Percentiles rank a stretch among this genome's conserved stretches.
Evolutionary conservation across 2,797 vertebrate species (phyloP).

Genomic region (Coluber constrictor): DNA sequence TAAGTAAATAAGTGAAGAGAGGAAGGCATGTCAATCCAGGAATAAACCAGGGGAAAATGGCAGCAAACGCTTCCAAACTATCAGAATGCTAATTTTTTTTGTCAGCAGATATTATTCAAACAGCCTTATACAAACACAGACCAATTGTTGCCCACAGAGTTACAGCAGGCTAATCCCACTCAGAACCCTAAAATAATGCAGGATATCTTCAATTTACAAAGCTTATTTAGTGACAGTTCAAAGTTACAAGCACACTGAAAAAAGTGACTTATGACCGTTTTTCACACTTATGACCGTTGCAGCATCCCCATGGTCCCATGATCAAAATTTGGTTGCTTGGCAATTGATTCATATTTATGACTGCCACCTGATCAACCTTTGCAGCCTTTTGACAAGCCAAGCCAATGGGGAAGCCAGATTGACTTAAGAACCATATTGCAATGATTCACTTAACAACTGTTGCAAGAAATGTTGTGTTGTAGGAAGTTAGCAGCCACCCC

Average conservation of each 20-base stretch:
- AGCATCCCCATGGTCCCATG: neutral
- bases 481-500: too few species aligned
- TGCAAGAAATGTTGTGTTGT: neutral
- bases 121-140: neutral
- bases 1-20: neutral
- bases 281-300: neutral
- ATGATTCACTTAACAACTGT: neutral
- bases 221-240: neutral
- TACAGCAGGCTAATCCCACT: neutral
- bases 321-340: neutral
- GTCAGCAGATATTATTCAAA: neutral
- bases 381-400: neutral
- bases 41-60: neutral
- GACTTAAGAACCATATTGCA: neutral
- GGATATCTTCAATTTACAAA: neutral
- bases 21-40: neutral
- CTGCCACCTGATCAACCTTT: rapidly evolving
- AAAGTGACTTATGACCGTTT: neutral
- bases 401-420: neutral
- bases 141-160: neutral
- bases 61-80: too few species aligned
- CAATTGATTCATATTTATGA: neutral
- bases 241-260: neutral
- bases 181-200: neutral
- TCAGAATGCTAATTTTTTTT: neutral